Evolutionary conservation across 1,140 invertebrate genomes (phyloP), one percentile per base, ranked within the genome.

Genomic region (Harpegnathos saltator): DNA sequence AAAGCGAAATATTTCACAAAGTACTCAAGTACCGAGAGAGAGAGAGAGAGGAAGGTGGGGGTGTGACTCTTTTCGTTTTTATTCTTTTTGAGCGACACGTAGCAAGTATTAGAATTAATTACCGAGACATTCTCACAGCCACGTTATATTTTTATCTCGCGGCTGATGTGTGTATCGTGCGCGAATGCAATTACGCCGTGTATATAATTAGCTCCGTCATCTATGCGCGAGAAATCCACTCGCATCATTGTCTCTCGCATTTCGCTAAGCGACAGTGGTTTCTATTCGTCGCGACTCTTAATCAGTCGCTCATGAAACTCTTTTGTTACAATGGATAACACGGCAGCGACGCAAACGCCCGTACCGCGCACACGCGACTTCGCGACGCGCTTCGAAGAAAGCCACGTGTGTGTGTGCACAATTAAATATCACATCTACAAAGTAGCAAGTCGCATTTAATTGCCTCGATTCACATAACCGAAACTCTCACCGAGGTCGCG

Each of bases 401-500:
- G 50, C 0, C 54, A 22, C n/a, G n/a, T 33, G 29, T 33, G 54
- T 58, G 29, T 19, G 26, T 24, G 56, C 33, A 44, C 22, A 75
- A 78, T 78, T 52, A 44, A 65, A 78, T 29, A 54, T 58, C 50
- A 44, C 5, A 22, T 44, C 12, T 68, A 54, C 66, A 44, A 68
- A 44, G 29, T 54, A 68, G n/a, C n/a, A 9, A 74, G 58, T 15
- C 1, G 26, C 26, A 52, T 68, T 19, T 22, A 78, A 78, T 78
- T 78, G 68, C 54, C 26, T 68, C 33, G 11, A 1, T 78, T 78
- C 74, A 56, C 74, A 63, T 52, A n/a, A 22, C 48, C 26, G 44
- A 29, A 33, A 69, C 29, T 17, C 12, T 1, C 14, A 56, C 56
- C 44, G 33, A 69, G 33, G 5, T 65, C 24, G 33, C 19, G 38